Conservation (phyloP, 2,797 vertebrate species). For the Eospalax fontanierii region DNA sequence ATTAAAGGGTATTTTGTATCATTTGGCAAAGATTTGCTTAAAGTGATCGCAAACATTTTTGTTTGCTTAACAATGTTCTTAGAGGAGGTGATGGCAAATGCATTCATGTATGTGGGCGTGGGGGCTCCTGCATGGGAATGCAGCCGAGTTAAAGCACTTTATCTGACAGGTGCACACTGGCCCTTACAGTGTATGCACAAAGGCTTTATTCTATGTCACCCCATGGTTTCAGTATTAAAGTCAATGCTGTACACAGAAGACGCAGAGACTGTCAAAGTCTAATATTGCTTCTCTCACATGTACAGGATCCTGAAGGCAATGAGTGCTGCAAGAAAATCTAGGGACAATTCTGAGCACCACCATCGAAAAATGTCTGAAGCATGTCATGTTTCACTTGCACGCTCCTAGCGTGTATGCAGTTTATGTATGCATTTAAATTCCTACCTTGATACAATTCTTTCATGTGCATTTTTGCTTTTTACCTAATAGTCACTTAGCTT, state of each 20-base stretch:
- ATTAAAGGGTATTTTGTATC: constrained; percentile 66
- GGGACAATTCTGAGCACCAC: background rate
- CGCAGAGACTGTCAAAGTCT: constrained; percentile 32
- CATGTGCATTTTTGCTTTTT: constrained; percentile 51
- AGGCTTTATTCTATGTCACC: constrained; percentile 56
- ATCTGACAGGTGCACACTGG: constrained; percentile 54
- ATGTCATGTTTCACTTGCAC: constrained; percentile 26
- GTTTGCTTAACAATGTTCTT: constrained; percentile 65
- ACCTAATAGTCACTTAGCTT: constrained; percentile 49
- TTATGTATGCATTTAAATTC: constrained; percentile 54
- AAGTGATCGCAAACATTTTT: constrained; percentile 59
- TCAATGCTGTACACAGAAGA: constrained; percentile 25
- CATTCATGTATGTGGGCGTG: background rate
- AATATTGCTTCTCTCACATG: constrained; percentile 48
- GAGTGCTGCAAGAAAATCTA: constrained; percentile 20
- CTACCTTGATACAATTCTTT: constrained; percentile 18
- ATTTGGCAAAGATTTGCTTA: constrained; percentile 69
- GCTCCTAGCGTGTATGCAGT: background rate
- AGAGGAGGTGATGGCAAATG: constrained; percentile 55
- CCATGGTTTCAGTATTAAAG: constrained; percentile 33
- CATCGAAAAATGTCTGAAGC: constrained; percentile 25
- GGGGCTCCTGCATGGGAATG: background rate
- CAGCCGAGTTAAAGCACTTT: constrained; percentile 49
- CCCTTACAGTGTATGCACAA: background rate
- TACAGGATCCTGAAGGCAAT: background rate